A percentile compares a stretch with the other conserved stretches of the same genome.
Evolutionary conservation across 2,888 invertebrate species (phyloP).

Genomic region (Quadroppia sp.): DNA sequence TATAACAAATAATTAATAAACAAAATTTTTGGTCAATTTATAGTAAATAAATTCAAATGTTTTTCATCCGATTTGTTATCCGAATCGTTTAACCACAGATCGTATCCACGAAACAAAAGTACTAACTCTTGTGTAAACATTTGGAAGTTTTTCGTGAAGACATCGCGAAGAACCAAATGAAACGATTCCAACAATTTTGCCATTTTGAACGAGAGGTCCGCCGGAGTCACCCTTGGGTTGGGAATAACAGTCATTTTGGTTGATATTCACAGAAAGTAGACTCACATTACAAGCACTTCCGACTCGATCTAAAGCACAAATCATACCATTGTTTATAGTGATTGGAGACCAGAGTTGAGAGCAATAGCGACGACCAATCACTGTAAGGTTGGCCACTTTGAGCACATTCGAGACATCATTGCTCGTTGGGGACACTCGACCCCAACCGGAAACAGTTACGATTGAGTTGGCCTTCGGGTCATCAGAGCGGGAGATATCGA

Average conservation of each 20-base stretch:
- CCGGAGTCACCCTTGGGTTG: constrained; percentile 37
- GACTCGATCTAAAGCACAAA: constrained; percentile 15
- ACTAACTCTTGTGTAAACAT: constrained; percentile 36
- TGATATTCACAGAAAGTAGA: no score
- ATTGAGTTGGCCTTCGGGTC: background rate
- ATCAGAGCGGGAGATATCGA: background rate
- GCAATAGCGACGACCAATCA: background rate
- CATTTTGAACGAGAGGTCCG: constrained; percentile 28
- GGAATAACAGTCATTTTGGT: no score
- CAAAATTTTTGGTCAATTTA: no score
- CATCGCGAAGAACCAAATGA: constrained; percentile 22
- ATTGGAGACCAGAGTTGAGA: background rate
- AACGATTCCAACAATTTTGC: constrained; percentile 24
- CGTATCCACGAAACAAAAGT: constrained; percentile 6
- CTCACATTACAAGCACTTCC: constrained; percentile 33
- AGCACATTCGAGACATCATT: background rate
- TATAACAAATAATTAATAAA: no score
- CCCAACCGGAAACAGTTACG: constrained; percentile 37
- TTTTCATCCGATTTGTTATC: no score
- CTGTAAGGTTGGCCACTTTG: constrained; percentile 17
- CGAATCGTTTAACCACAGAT: background rate
- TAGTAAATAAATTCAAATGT: no score
- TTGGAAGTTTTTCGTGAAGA: constrained; percentile 19
- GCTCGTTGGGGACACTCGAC: background rate
- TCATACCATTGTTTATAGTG: constrained; percentile 1